Evolutionary conservation across 2,113 vertebrate species (phyloP), one percentile per base, ranked within the genome.

Genomic region (Bothrops jararaca): DNA sequence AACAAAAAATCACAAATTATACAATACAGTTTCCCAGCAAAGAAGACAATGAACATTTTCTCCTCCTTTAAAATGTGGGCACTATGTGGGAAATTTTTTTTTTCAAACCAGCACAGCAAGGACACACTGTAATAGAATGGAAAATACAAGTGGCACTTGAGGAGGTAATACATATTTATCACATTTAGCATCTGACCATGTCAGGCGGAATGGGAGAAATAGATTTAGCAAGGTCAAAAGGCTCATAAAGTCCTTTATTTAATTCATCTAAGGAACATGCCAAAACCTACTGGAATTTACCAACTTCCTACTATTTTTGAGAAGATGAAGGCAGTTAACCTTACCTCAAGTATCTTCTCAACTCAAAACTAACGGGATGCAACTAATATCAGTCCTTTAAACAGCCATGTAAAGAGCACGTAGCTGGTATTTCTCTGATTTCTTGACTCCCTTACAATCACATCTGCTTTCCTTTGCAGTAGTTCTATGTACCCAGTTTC

Each of bases 111-210:
- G 56, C 53, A 50, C 89, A 85, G 53, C 52, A 90, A 85, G 48
- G 42, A 42, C 23, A 50, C 20, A 39, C 29, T 92, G 42, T 6
- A 91, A 12, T 93, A 88, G 57, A 92, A 89, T 50, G 91, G 90
- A 94, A 93, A 24, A 22, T 86, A 24, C 57, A 93, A 20, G 0
- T 26, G 26, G 88, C 57, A 69, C 89, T 95, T 90, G 64, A 93
- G 26, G 69, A 88, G 52, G 69, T 91, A 60, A 45, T 89, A 34
- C 57, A 45, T 93, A 93, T 92, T 91, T 45, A 86, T 57, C 45
- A 93, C 52, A 89, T 92, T 90, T 89, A 90, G 74, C 94, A 42
- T 56, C 93, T 86, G 94, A 95, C 88, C 57, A 54, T 92, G 26
- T 74, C n/a, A 42, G 24, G 50, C 18, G 50, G 88, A 9, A 85